These are phyloP conservation scores for Hylaeus volcanicus DNA, from an alignment of 1,140 invertebrate genomes.

Conservation along the genomic window DNA sequence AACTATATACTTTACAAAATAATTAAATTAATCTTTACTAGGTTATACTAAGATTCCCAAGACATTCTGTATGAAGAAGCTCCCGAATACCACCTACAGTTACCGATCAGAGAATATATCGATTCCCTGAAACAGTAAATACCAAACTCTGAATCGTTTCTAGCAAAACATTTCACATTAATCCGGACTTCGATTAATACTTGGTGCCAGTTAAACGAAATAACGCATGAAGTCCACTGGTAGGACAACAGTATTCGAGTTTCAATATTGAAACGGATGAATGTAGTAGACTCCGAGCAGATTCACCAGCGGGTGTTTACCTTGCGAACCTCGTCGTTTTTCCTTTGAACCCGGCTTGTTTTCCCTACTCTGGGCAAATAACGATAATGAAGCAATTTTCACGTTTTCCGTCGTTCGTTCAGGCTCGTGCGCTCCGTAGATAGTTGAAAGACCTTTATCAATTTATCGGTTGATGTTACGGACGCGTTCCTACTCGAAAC, in stretches of 20 bases:
- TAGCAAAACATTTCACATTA: too few relatives aligned
- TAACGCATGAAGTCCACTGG: conserved; percentile 1
- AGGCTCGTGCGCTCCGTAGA: background rate
- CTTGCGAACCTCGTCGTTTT: background rate
- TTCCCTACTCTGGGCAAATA: background rate
- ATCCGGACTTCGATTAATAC: background rate
- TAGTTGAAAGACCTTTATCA: background rate
- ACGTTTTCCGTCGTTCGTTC: background rate
- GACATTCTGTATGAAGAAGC: too few relatives aligned
- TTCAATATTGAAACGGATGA: conserved; percentile 1
- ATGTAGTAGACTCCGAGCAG: background rate
- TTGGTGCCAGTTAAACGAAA: background rate
- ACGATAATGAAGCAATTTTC: conserved; percentile 4
- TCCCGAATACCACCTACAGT: too few relatives aligned
- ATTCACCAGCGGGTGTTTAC: background rate
- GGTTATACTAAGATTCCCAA: too few relatives aligned
- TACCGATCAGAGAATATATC: too few relatives aligned
- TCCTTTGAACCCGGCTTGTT: background rate
- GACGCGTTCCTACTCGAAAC: background rate
- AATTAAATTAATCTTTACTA: too few relatives aligned
- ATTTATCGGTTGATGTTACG: background rate
- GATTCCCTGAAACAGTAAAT: too few relatives aligned
- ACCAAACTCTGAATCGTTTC: too few relatives aligned
- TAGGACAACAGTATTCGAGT: background rate
- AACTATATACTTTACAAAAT: too few relatives aligned